Evolutionary conservation across 2,797 vertebrate species (phyloP), one percentile per base, ranked within the genome.

Genomic region (Allobates femoralis): DNA sequence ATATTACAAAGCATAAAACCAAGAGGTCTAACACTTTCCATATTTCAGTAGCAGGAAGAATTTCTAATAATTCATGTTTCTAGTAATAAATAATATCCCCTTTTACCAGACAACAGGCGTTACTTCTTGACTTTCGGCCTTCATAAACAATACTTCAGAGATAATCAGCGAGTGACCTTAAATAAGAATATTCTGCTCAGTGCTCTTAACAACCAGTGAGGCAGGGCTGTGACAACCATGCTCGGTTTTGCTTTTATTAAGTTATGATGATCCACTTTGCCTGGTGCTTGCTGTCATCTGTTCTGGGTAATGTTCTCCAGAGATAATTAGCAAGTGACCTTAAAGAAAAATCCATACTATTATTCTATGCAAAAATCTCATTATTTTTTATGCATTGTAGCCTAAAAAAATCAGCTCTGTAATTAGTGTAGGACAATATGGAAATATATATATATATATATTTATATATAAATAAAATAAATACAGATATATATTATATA

Each of bases 251-350:
- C 18, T 67, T 67, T 18, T 32, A 18, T 67, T 19, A 26, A 32
- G 30, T 8, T 34, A 34, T 32, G 64, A 34, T 67, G 11, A 67
- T 67, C 64, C 18, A 34, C 16, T 34, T 67, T 32, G 26, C 28
- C 16, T 30, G 64, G 30, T 11, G 16, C 18, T 32, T 34, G 30
- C 64, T 67, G 30, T 67, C 64, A 67, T 67, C 64, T 67, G 30
- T 32, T n/a, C 19, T 18, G 64, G 30, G 64, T 67, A 34, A 67
- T 34, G 30, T 67, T 67, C 64, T 67, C 64, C 64, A 67, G 64
- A 67, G 64, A 67, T 67, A 67, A 67, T 67, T 67, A 67, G 64
- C 64, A 67, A 67, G 64, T 67, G 64, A 67, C 64, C 64, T 67
- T 67, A 67, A 34, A 67, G 64, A 67, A 67, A 34, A 67, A 67